Evolutionary conservation across 2,797 vertebrate species (phyloP), one percentile per base, ranked within the genome.

Genomic region (Characodon lateralis): DNA sequence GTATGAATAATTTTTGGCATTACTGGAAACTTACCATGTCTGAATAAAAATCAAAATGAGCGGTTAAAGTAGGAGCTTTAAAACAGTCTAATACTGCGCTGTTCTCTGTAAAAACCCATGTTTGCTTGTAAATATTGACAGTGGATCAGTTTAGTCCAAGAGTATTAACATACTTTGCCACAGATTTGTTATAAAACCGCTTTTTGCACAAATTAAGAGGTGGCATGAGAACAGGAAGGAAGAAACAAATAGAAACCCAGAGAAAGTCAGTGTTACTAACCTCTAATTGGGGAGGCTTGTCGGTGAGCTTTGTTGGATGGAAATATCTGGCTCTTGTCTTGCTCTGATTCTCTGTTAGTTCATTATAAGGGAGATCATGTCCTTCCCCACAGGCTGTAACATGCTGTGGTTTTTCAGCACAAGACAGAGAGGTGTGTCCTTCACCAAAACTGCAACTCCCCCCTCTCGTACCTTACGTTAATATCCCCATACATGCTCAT

Each of bases 321-420:
- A 59, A 12, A 78, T 74, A 46, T 72, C 76, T 6, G 1, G 2
- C 58, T 48, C 63, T 65, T 20, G 72, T 81, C 71, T 28, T 14
- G n/a, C 48, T 75, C 51, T 77, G 72, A 13, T 43, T 65, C 55
- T 76, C 76, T 69, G 12, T 72, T 12, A 35, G 70, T 59, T 50
- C 16, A 73, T 87, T 61, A 82, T 78, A 74, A 80, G 80, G 26
- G 59, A 77, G 76, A 78, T 78, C 22, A 48, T 26, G 76, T 87
- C 58, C 73, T 48, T 77, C 13, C 70, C 46, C 71, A 74, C 93
- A 92, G 48, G 93, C 88, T 91, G 72, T 41, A 85, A 89, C 94
- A 86, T 72, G 93, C 77, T 83, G 68, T 41, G 39, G 24, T 43
- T 68, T 48, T 28, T 82, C 59, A 68, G 65, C 76, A 35, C 12